Evolutionary conservation across 2,888 invertebrate species (phyloP).

Genomic region (Synergus japonicus): DNA sequence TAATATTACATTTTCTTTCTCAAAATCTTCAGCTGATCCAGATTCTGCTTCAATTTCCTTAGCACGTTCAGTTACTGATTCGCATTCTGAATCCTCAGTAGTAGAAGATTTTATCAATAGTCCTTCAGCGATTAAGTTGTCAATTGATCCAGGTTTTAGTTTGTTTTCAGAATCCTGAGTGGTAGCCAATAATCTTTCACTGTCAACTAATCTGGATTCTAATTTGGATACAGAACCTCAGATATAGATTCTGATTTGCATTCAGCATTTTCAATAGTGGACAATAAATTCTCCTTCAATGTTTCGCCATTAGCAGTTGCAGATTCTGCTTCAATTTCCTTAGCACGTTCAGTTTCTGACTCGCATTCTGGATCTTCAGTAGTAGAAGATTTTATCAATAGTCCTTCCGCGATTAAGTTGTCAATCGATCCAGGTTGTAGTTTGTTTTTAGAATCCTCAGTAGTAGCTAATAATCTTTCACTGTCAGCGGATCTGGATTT

Average conservation of each 20-base stretch:
- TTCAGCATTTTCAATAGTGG: background rate
- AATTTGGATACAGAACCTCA: background rate
- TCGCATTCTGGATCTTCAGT: too few species aligned
- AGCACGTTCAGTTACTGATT: background rate
- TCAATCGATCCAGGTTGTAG: too few species aligned
- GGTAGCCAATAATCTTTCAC: background rate
- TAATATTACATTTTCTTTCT: background rate
- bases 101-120: background rate
- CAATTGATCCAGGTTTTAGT: background rate
- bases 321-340: too few species aligned
- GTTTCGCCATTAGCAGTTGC: too few species aligned
- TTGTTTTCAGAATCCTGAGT: background rate
- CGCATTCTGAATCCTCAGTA: background rate
- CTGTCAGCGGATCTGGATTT: too few species aligned
- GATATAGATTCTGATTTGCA: background rate
- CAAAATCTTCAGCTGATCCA: background rate
- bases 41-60: background rate
- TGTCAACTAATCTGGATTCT: background rate
- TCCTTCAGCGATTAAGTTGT: background rate
- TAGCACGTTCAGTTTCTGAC: too few species aligned
- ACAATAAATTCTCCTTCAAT: too few species aligned
- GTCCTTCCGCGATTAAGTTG: too few species aligned
- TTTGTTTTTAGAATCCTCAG: too few species aligned
- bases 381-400: too few species aligned
- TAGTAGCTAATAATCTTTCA: too few species aligned